Percentiles rank a stretch among this genome's conserved stretches.
phyloP scores from a whole-genome alignment of 2,797 vertebrate genomes.

The Enteromius paludinosus region DNA sequence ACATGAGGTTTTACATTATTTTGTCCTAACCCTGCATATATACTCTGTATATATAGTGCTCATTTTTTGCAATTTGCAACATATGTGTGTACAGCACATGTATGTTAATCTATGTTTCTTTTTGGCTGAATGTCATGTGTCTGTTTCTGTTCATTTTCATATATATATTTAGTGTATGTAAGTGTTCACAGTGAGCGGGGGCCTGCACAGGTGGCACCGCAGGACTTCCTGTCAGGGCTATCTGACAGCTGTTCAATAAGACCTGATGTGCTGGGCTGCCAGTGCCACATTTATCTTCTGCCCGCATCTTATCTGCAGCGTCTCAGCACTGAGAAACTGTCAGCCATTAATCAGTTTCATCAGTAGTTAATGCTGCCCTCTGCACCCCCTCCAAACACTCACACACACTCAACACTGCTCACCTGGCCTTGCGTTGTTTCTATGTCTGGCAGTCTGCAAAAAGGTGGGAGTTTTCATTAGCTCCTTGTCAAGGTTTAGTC shows the following conservation, averaged over 20 bases:
- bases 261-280: conserved; percentile 49
- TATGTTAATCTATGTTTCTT: neutral
- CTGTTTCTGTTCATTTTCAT: neutral
- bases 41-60: neutral
- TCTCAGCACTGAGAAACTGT: conserved; percentile 46
- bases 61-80: neutral
- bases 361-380: conserved; percentile 48
- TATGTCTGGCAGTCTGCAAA: conserved; percentile 20
- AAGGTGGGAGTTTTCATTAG: conserved; percentile 41
- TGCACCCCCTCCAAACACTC: conserved; percentile 37
- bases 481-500: conserved; percentile 40
- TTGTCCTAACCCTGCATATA: neutral
- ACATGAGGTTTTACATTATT: neutral
- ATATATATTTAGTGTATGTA: conserved; percentile 15
- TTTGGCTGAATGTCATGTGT: neutral
- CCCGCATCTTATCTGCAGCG: conserved; percentile 57
- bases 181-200: neutral
- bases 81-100: neutral
- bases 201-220: conserved; percentile 33
- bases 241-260: conserved; percentile 61
- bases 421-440: conserved; percentile 25
- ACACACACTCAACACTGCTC: conserved; percentile 19
- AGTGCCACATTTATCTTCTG: conserved; percentile 55
- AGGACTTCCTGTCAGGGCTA: conserved; percentile 38
- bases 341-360: conserved; percentile 57